Evolutionary conservation across 2,797 vertebrate genomes (phyloP).

Genomic region (Chrosomus eos): DNA sequence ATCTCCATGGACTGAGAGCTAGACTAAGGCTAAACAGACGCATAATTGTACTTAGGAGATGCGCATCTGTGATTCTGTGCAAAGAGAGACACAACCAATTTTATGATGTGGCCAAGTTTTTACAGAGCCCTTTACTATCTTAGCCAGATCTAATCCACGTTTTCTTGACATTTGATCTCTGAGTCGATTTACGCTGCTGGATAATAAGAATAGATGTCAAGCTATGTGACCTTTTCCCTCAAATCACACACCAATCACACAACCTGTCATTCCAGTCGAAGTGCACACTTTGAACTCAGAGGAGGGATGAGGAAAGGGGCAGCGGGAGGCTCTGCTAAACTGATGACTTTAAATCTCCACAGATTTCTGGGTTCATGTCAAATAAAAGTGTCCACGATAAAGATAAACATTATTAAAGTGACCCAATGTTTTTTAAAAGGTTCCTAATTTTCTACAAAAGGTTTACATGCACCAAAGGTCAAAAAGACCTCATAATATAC

Average conservation of each 20-base stretch:
- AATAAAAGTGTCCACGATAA: background rate
- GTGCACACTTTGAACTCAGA: slow-evolving; percentile 8
- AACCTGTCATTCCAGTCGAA: slow-evolving; percentile 43
- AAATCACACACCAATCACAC: slow-evolving; percentile 35
- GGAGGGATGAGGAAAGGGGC: background rate
- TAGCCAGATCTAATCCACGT: slow-evolving; percentile 43
- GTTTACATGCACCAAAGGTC: background rate
- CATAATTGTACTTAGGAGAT: slow-evolving; percentile 22
- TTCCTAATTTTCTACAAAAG: background rate
- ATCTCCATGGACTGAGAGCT: slow-evolving; percentile 31
- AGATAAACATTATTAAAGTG: background rate
- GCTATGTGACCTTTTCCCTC: slow-evolving; percentile 54
- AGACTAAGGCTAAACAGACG: slow-evolving; percentile 34
- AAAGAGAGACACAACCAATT: slow-evolving; percentile 1
- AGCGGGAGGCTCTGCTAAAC: background rate
- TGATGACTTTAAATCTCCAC: slow-evolving; percentile 2
- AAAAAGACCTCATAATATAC: no score
- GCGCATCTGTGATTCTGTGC: background rate
- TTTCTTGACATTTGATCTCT: slow-evolving; percentile 55
- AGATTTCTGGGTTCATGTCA: background rate
- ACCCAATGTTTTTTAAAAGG: background rate
- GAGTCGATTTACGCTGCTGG: slow-evolving; percentile 48
- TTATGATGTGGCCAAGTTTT: background rate
- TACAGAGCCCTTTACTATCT: slow-evolving; percentile 13
- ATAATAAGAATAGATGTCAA: slow-evolving; percentile 50